phyloP scores from a whole-genome alignment of 2,888 invertebrate species.

The Coelinius sp. region DNA sequence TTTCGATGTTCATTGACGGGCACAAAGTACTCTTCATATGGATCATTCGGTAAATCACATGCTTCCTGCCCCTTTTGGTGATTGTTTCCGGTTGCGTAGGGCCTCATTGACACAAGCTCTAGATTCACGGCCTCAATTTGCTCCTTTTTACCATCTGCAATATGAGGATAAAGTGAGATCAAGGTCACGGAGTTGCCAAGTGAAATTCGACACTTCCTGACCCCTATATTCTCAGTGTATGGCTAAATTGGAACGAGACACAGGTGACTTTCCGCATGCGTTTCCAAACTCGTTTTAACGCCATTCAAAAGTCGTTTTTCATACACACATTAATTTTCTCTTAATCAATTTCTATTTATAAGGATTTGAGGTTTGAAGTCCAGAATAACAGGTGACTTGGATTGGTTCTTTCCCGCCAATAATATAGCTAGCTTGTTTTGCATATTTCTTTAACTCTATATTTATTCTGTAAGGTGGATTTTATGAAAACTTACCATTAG shows the following conservation, averaged over 20 bases:
- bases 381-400: no score
- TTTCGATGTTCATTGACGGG: slow-evolving; percentile 89
- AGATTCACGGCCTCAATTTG: slow-evolving; percentile 82
- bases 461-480: neutral
- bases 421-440: neutral
- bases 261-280: slow-evolving; percentile 36
- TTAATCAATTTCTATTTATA: neutral
- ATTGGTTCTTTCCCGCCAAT: neutral
- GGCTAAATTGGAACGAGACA: slow-evolving; percentile 19
- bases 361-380: no score
- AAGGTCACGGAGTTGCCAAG: slow-evolving; percentile 36
- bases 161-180: slow-evolving; percentile 46
- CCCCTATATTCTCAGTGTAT: slow-evolving; percentile 40
- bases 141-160: slow-evolving; percentile 63
- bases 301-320: slow-evolving; percentile 6
- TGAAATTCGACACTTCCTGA: slow-evolving; percentile 50
- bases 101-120: slow-evolving; percentile 83
- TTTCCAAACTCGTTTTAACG: slow-evolving; percentile 29
- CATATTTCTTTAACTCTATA: neutral
- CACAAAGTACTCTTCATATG: slow-evolving; percentile 88
- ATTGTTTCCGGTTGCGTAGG: slow-evolving; percentile 74
- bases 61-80: slow-evolving; percentile 68
- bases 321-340: neutral
- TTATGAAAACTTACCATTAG: slow-evolving; percentile 50
- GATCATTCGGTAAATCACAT: slow-evolving; percentile 75